phyloP scores from a whole-genome alignment of 64 coral and sea anemone genomes.

The Pachyseris speciosa region DNA sequence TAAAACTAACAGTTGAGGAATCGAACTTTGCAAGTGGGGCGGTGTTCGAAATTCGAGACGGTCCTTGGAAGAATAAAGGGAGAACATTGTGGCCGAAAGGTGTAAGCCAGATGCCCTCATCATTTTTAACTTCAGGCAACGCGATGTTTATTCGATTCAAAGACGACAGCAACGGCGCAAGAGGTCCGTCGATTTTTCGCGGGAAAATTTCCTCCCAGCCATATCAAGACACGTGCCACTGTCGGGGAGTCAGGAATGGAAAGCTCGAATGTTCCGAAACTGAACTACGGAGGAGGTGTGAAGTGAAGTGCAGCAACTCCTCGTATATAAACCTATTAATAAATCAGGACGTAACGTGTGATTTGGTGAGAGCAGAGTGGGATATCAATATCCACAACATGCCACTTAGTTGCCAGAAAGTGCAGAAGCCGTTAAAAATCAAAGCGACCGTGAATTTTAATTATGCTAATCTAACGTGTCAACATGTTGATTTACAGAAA shows the following conservation, averaged over 20 bases:
- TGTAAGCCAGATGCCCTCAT: not conserved
- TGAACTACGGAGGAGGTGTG: not conserved
- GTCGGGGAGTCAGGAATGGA: not conserved
- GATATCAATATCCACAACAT: constrained; percentile 2
- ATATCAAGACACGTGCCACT: constrained; percentile 10
- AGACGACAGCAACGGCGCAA: not conserved
- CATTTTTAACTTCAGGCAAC: not conserved
- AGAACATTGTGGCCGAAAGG: not conserved
- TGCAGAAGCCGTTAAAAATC: constrained; percentile 9
- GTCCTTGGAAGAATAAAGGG: not conserved
- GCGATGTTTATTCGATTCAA: constrained; percentile 29
- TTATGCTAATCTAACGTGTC: constrained; percentile 12
- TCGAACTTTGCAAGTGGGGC: not conserved
- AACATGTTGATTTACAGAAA: not conserved
- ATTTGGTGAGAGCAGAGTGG: constrained; percentile 19
- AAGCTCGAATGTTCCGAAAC: constrained; percentile 11
- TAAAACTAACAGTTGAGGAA: constrained; percentile 15
- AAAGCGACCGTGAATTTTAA: constrained; percentile 8
- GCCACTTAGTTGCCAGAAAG: not conserved
- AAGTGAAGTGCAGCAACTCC: constrained; percentile 7
- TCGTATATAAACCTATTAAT: constrained; percentile 3
- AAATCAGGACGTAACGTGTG: constrained; percentile 8
- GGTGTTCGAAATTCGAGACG: constrained; percentile 24
- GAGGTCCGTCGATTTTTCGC: constrained; percentile 10
- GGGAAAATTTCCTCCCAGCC: constrained; percentile 14